Base-by-base conservation (phyloP, 2,888 invertebrate species). In the Sepioteuthis lessoniana region DNA sequence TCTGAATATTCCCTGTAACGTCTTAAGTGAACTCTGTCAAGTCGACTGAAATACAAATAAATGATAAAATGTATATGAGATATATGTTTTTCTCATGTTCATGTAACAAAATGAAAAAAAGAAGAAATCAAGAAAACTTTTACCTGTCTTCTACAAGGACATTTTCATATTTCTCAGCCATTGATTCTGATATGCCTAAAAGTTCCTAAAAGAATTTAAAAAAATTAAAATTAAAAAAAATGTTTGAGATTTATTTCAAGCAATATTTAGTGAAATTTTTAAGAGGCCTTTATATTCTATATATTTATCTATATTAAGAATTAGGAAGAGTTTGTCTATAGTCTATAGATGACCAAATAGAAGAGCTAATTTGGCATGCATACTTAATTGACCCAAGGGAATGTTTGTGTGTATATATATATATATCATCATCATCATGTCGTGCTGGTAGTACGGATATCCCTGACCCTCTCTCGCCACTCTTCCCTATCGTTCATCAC, bases 141-240 rank as follows among this genome's bases (percentile, higher is more conserved):
- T 96, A 98, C 98, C 98, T 97, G 95, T 98, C 98, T 97, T 98
- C 98, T 60, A 98, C 97, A 55, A 98, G 97, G 4, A 98, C 97
- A 94, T 98, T 98, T 96, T 98, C 98, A 97, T 98, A 98, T 95
- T 98, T 98, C 95, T 98, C 98, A 19, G 98, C 98, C 37, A 98
- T 97, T 95, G 98, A 98, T 95, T 98, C 98, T 96, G 98, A 98
- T 95, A 99, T 98, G 28, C 99, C 99, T 94, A 99, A 97, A 37
- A 99, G 97, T 97, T 98, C 98, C 97, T 98, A 98, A 7, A 95
- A 94, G 93, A 31, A 47, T 47, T 46, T 2, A 21, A 21, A 31
- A 28, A 0, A n/a, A 47, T 25, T 42, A 42, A 42, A 42, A 7
- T 42, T 7, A 93, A 47, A 55, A 55, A 93, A 76, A 76, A 76